A percentile compares a stretch with the other conserved stretches of the same genome.
Conservation (phyloP, 2,888 invertebrate species). For the Drosophila aldrichi region DNA sequence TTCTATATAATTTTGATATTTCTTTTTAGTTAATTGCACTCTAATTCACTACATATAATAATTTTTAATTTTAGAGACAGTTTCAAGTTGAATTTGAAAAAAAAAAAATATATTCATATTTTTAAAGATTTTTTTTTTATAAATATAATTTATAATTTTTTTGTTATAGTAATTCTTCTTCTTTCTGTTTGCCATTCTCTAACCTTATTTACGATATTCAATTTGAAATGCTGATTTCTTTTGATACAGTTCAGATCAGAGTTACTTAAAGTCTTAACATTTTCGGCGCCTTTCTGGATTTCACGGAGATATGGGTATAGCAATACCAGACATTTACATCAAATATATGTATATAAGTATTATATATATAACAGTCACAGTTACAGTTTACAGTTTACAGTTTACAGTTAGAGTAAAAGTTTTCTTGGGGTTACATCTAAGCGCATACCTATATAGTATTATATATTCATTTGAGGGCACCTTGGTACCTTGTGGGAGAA, state of each 20-base stretch:
- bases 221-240: conserved; percentile 39
- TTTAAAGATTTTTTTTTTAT: not conserved
- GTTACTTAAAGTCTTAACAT: conserved; percentile 56
- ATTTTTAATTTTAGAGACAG: conserved; percentile 18
- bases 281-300: conserved; percentile 50
- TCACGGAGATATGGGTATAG: conserved; percentile 40
- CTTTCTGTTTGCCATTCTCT: conserved; percentile 3
- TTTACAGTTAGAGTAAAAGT: conserved; percentile 19
- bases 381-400: conserved; percentile 43
- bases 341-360: conserved; percentile 21
- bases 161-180: not conserved
- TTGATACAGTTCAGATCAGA: conserved; percentile 31
- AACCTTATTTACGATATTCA: conserved; percentile 30
- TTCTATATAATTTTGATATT: conserved; percentile 19
- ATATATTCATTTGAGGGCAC: not conserved
- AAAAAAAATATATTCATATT: conserved; percentile 12
- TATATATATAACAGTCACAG: conserved; percentile 27
- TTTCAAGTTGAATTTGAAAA: conserved; percentile 24
- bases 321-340: conserved; percentile 35
- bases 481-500: conserved; percentile 43
- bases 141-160: too few species aligned
- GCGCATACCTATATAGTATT: conserved; percentile 2
- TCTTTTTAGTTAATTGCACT: conserved; percentile 31
- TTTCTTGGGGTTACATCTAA: conserved; percentile 18
- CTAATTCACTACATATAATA: conserved; percentile 44